A percentile compares a stretch with the other conserved stretches of the same genome.
Conservation (phyloP, 2,888 invertebrate genomes). For the Luperina testacea region DNA sequence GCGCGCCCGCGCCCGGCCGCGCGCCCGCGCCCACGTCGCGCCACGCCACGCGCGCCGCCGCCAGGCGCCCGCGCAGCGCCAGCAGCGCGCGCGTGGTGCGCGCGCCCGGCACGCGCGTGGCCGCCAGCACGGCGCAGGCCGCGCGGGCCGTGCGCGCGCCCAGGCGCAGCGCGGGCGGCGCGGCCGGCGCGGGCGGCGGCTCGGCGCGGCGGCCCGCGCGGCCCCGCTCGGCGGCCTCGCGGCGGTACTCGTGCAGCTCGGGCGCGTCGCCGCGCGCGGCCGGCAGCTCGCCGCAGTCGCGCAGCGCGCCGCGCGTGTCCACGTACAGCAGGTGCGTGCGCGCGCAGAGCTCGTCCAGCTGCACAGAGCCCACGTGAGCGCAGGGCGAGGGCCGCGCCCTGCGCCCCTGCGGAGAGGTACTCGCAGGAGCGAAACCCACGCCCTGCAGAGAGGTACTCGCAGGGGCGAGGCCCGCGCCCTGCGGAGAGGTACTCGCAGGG, state of each 20-base stretch:
- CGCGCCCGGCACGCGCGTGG: conserved; percentile 91
- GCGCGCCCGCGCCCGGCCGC: conserved; percentile 73
- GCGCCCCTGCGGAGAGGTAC: too few species aligned
- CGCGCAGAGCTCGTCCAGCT: conserved; percentile 87
- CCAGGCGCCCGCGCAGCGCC: conserved; percentile 60
- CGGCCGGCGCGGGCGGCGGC: conserved; percentile 87
- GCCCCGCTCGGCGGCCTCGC: conserved; percentile 93
- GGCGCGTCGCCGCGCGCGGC: conserved; percentile 94
- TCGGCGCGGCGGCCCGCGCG: conserved; percentile 94
- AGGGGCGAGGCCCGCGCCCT: too few species aligned
- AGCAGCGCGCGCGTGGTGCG: conserved; percentile 82
- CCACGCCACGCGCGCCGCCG: conserved; percentile 81
- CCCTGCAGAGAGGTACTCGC: too few species aligned
- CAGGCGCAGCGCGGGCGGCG: conserved; percentile 53
- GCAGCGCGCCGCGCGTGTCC: conserved; percentile 93
- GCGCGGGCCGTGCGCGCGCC: conserved; percentile 88
- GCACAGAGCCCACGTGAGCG: background rate
- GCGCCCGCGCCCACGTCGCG: conserved; percentile 73
- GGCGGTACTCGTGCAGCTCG: conserved; percentile 94
- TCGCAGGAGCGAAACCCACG: too few species aligned
- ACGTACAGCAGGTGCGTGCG: conserved; percentile 94
- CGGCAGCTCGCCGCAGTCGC: conserved; percentile 95
- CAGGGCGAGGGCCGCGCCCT: background rate
- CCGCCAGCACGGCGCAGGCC: conserved; percentile 72
- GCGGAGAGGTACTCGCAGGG: too few species aligned